These are phyloP conservation scores for Conops quadrifasciatus DNA, from an alignment of 2,888 invertebrate species.

Conservation along the genomic window DNA sequence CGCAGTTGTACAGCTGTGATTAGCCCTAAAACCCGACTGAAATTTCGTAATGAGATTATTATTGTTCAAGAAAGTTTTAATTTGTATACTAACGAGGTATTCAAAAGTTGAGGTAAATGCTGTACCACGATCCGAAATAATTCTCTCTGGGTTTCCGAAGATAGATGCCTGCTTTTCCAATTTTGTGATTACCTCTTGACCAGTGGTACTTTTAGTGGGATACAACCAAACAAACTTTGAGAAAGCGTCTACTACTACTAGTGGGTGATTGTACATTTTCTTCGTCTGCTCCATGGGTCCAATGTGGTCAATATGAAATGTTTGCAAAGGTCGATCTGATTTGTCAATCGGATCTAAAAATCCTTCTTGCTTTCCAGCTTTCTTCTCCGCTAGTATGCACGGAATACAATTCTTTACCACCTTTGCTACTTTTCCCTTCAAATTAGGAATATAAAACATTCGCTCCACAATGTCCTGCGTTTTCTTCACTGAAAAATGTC, in stretches of 20 bases:
- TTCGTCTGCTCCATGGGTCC: slow-evolving; percentile 52
- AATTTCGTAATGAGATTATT: too few species aligned
- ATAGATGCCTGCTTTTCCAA: slow-evolving; percentile 38
- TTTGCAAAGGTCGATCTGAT: slow-evolving; percentile 5
- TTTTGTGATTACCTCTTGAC: slow-evolving; percentile 51
- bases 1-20: too few species aligned
- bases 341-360: slow-evolving; percentile 16
- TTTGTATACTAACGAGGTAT: too few species aligned
- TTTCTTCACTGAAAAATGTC: neutral
- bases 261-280: slow-evolving; percentile 48
- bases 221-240: slow-evolving; percentile 57
- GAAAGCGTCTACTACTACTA: slow-evolving; percentile 47
- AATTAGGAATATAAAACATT: neutral
- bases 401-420: slow-evolving; percentile 10
- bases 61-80: too few species aligned
- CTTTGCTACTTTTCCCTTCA: neutral
- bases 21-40: too few species aligned
- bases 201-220: slow-evolving; percentile 49
- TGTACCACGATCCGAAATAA: slow-evolving; percentile 19
- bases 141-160: slow-evolving; percentile 22
- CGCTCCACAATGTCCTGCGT: neutral
- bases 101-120: slow-evolving; percentile 17
- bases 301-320: slow-evolving; percentile 54
- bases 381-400: neutral
- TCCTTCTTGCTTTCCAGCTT: slow-evolving; percentile 18